Base-by-base conservation (phyloP, 2,113 vertebrate genomes). In the Archocentrus centrarchus region DNA sequence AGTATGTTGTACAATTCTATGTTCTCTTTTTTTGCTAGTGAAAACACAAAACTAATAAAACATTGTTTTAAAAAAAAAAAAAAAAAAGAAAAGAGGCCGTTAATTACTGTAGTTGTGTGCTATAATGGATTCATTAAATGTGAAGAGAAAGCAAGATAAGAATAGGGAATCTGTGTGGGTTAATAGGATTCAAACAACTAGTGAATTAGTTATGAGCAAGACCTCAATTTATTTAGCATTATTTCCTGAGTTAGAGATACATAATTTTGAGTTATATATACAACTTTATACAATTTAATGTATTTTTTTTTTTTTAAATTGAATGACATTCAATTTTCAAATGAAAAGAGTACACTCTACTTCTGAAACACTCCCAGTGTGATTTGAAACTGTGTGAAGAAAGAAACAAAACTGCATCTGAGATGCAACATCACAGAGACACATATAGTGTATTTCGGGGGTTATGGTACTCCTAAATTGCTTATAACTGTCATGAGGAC, bases 171-270 rank as follows among this genome's bases (percentile, higher is more conserved):
- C 47, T 55, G 27, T 35, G 47, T 32, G 30, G 27, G 47, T 73
- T 73, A 55, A 73, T 53, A 53, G 53, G 47, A 35, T 47, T 73
- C 47, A 73, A 35, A 73, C 68, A 35, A 55, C 47, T 73, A 55
- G 68, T 73, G 47, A 73, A 73, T 73, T 73, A 55, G 47, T 55
- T 35, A 55, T 35, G 68, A 73, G 47, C 32, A 20, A 73, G 53
- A 55, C 47, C 68, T 73, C 68, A 55, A 24, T 24, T 24, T 24
- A 55, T 55, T 73, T 73, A 55, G 17, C 55, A 47, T 53, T 32
- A 22, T 4, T 22, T 57, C 32, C 27, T 61, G 24, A 53, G 18
- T 20, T 55, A 32, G 27, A 55, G 47, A n/a, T 32, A 73, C 1
- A 58, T 24, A 0, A 11, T 50, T 50, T 50, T 50, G 24, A 30